Percentiles rank a stretch among this genome's conserved stretches.
Evolutionary conservation across 2,113 vertebrate genomes (phyloP).

Genomic region (Amphiprion ocellaris): DNA sequence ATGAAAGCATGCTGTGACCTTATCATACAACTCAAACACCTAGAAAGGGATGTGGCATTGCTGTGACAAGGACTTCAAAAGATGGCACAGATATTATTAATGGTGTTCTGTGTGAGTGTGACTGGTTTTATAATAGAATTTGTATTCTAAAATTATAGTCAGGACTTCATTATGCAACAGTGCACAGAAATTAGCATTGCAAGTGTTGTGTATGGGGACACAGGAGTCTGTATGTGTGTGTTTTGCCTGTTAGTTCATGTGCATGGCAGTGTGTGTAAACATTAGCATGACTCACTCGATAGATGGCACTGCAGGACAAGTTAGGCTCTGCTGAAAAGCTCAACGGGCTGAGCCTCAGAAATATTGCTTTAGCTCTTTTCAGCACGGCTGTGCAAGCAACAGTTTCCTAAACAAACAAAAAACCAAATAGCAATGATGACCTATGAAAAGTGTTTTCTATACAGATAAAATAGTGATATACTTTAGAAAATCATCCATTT

Average conservation of each 20-base stretch:
- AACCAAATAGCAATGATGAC: slow-evolving; percentile 47
- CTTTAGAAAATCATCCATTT: slow-evolving; percentile 64
- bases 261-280: slow-evolving; percentile 69
- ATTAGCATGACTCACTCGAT: slow-evolving; percentile 66
- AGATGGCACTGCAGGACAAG: slow-evolving; percentile 79
- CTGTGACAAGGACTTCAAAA: slow-evolving; percentile 45
- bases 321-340: slow-evolving; percentile 63
- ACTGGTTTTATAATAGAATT: slow-evolving; percentile 3
- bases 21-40: slow-evolving; percentile 44
- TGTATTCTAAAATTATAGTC: slow-evolving; percentile 21
- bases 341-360: slow-evolving; percentile 53
- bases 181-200: slow-evolving; percentile 10
- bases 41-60: slow-evolving; percentile 26
- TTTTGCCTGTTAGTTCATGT: slow-evolving; percentile 46
- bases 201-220: slow-evolving; percentile 22
- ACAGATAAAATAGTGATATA: slow-evolving; percentile 58
- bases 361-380: slow-evolving; percentile 81
- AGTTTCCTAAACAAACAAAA: slow-evolving; percentile 4
- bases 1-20: slow-evolving; percentile 59
- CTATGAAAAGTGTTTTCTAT: slow-evolving; percentile 62
- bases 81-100: slow-evolving; percentile 50
- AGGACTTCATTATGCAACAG: slow-evolving; percentile 31
- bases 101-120: slow-evolving; percentile 16
- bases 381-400: slow-evolving; percentile 71
- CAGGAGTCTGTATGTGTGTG: slow-evolving; percentile 23